A percentile compares a stretch with the other conserved stretches of the same genome.
These are phyloP conservation scores for Eupithecia abbreviata DNA, from an alignment of 2,888 invertebrate genomes.

Conservation along the genomic window DNA sequence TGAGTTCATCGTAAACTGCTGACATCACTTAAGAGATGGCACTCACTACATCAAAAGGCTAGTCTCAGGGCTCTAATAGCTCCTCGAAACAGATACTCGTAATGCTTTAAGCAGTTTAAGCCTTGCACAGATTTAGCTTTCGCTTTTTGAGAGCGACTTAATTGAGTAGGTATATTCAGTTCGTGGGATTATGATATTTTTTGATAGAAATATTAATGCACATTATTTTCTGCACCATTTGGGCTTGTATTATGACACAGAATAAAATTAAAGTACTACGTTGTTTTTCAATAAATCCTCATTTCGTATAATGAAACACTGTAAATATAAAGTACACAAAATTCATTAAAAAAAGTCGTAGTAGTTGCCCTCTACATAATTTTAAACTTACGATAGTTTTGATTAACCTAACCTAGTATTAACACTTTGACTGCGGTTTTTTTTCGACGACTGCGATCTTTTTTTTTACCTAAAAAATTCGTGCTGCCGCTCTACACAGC, in stretches of 20 bases:
- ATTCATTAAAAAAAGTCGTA: not conserved
- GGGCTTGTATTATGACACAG: not conserved
- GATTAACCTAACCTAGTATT: too few species aligned
- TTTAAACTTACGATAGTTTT: too few species aligned
- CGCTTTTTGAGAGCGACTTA: not conserved
- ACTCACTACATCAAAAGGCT: conserved; percentile 35
- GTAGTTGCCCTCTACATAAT: too few species aligned
- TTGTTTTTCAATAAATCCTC: not conserved
- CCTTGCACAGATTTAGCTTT: conserved; percentile 19
- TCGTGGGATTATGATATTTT: not conserved
- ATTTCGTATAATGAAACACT: not conserved
- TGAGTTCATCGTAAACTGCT: conserved; percentile 33
- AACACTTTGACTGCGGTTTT: too few species aligned
- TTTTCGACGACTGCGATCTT: too few species aligned
- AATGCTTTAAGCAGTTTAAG: conserved; percentile 21
- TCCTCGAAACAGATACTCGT: conserved; percentile 28
- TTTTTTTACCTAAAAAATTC: too few species aligned
- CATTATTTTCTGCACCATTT: not conserved
- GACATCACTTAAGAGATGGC: conserved; percentile 29
- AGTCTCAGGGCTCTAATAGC: conserved; percentile 22
- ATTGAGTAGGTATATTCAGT: not conserved
- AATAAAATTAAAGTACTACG: too few species aligned
- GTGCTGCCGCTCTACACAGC: too few species aligned
- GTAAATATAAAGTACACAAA: not conserved
- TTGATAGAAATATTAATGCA: not conserved